These are phyloP conservation scores for Cyanistes caeruleus DNA, from an alignment of 2,113 vertebrate genomes.

Conservation along the genomic window DNA sequence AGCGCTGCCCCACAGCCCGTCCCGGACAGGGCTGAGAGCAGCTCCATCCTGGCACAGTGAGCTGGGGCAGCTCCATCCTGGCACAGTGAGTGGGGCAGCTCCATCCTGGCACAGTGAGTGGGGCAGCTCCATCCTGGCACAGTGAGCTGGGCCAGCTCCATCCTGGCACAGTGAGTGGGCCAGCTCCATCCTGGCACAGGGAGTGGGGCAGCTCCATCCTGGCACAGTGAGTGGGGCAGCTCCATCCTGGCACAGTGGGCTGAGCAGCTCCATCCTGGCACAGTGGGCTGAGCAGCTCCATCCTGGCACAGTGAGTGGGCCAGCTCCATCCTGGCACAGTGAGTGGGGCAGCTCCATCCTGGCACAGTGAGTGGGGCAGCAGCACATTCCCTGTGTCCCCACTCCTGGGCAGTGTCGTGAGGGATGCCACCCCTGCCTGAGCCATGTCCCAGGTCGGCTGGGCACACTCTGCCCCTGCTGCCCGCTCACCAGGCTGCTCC, in stretches of 20 bases:
- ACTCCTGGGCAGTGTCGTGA: fast-evolving
- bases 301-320: too few species aligned
- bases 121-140: background rate
- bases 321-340: fast-evolving
- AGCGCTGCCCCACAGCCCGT: background rate
- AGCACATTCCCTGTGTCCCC: fast-evolving
- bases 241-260: fast-evolving
- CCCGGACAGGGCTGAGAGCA: fast-evolving
- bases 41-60: fast-evolving
- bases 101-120: background rate
- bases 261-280: background rate
- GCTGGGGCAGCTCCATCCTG: background rate
- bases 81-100: background rate
- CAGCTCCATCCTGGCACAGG: fast-evolving
- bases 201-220: background rate
- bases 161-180: background rate
- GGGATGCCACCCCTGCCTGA: fast-evolving
- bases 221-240: background rate
- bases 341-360: background rate
- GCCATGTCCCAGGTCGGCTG: background rate
- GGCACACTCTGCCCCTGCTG: fast-evolving
- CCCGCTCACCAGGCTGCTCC: fast-evolving
- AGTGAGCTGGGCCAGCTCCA: fast-evolving
- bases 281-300: fast-evolving
- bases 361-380: background rate